These are phyloP conservation scores for Ivindomyrus marchei DNA, from an alignment of 2,113 vertebrate species.

Conservation along the genomic window DNA sequence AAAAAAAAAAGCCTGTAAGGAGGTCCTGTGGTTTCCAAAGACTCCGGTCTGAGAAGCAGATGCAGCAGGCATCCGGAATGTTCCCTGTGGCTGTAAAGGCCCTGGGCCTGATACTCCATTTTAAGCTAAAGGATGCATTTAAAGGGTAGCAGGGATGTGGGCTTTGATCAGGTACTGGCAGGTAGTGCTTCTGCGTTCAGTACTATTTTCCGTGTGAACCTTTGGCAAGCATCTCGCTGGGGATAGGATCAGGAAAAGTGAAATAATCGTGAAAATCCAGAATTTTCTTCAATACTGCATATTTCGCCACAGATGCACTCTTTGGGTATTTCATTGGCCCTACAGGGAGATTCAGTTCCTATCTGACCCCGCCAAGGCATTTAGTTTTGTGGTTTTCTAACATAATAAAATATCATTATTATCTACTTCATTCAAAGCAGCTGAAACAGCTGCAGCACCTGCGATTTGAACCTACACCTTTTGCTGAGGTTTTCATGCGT, in stretches of 20 bases:
- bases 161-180: background rate
- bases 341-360: no score
- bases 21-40: background rate
- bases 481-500: background rate
- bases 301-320: background rate
- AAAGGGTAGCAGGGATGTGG: background rate
- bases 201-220: background rate
- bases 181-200: background rate
- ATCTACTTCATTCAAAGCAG: background rate
- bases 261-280: background rate
- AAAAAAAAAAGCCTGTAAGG: background rate
- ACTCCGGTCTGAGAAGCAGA: background rate
- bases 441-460: background rate
- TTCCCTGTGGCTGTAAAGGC: background rate
- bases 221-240: background rate
- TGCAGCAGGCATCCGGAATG: background rate
- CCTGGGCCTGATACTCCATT: background rate
- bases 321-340: background rate
- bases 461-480: background rate
- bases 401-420: background rate
- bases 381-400: background rate
- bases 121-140: background rate
- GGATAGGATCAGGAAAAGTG: background rate
- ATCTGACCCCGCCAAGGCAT: background rate
- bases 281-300: background rate